phyloP scores from a whole-genome alignment of 1,140 invertebrate species.

The Melitaea cinxia region DNA sequence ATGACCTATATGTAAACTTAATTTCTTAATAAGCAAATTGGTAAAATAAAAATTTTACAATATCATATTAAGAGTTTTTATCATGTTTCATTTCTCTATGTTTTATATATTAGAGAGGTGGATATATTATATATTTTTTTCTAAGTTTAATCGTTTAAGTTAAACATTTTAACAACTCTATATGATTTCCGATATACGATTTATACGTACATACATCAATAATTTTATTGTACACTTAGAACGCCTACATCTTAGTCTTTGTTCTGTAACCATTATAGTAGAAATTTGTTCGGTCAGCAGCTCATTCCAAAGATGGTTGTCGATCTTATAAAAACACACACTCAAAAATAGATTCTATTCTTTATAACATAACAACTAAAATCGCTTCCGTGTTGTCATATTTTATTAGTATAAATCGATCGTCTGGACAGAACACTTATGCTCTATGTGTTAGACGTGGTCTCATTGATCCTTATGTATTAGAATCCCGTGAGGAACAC shows the following conservation, averaged over 20 bases:
- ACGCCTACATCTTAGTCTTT: slow-evolving; percentile 62
- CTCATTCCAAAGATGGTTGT: slow-evolving; percentile 27
- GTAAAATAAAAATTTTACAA: too few species aligned
- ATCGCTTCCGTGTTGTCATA: slow-evolving; percentile 11
- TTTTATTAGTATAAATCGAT: slow-evolving; percentile 35
- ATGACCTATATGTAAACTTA: too few species aligned
- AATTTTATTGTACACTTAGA: slow-evolving; percentile 64
- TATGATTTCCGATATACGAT: slow-evolving; percentile 40
- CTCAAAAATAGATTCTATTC: slow-evolving; percentile 23
- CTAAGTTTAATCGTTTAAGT: too few species aligned
- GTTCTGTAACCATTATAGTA: slow-evolving; percentile 50
- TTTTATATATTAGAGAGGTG: too few species aligned
- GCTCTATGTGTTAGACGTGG: slow-evolving; percentile 27
- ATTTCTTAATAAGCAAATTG: too few species aligned
- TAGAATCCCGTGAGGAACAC: slow-evolving; percentile 15
- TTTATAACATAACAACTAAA: slow-evolving; percentile 6
- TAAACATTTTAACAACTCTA: slow-evolving; percentile 39
- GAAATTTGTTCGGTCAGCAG: slow-evolving; percentile 45
- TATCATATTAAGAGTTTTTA: too few species aligned
- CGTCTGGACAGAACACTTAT: slow-evolving; percentile 30
- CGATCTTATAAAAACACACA: slow-evolving; percentile 14
- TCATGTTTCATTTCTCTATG: too few species aligned
- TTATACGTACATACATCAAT: slow-evolving; percentile 46
- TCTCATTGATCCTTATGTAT: slow-evolving; percentile 26
- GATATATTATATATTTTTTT: too few species aligned